Base-by-base conservation (phyloP, 64 coral and sea anemone species). In the Stichodactyla mertensii region DNA sequence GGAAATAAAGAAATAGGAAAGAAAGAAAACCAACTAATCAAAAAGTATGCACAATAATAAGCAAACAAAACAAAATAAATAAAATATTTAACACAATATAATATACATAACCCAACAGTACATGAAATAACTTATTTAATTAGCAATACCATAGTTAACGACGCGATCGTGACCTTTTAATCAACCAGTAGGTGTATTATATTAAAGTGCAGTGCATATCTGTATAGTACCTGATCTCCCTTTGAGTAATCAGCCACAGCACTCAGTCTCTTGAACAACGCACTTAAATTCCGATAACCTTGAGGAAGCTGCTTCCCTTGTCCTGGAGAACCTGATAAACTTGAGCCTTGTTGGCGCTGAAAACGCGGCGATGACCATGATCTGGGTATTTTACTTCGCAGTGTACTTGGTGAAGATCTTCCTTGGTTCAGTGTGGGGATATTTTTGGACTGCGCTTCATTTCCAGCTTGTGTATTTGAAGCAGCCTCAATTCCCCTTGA, bases 301-400 rank as follows among this genome's bases (percentile, higher is more conserved):
- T 57, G 83, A 28, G 83, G 83, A 12, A 85, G 83, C 6, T 59
- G 83, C 14, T 55, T 85, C 1, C 55, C 27, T 51, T 85, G 83
- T 6, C 53, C 83, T 61, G 83, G 27, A 85, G 83, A 45, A n/a
- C 83, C 18, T 59, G 83, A 57, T 10, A 55, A 57, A 7, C 52
- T 56, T 57, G 55, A 64, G 19, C 55, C 83, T 23, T 85, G 83
- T 12, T 56, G 83, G 16, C 83, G 83, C 4, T 55, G 55, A 51
- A 85, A 85, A 36, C 55, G 60, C n/a, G 83, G 83, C 7, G 83
- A 85, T 26, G 83, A 85, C 83, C 83, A 85, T 61, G 83, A 61
- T 64, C 83, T 15, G 0, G 83, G 55, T 8, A 85, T 85, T 85
- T 61, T 85, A 36, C 69, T 74, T 11, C 12, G 24, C 2, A 12